Evolutionary conservation across 1,140 invertebrate species (phyloP).

Genomic region (Leptinotarsa texana): DNA sequence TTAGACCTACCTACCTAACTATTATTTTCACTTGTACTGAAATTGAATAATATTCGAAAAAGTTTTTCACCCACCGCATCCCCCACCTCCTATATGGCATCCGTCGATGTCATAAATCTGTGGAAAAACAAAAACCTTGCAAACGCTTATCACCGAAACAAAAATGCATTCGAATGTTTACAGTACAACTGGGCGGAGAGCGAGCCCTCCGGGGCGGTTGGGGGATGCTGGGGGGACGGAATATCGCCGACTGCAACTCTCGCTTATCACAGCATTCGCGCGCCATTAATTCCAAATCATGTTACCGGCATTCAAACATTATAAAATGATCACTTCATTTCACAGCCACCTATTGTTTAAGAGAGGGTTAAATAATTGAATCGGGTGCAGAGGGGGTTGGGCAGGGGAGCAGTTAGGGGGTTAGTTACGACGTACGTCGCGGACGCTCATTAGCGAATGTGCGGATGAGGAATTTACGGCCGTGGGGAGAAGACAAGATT

Average conservation of each 20-base stretch:
- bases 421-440: constrained; percentile 3
- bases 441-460: constrained; percentile 3
- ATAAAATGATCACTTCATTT: constrained; percentile 57
- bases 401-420: neutral
- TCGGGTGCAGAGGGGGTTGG: constrained; percentile 29
- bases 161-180: constrained; percentile 53
- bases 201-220: constrained; percentile 1
- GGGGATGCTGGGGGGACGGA: constrained; percentile 22
- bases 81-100: neutral
- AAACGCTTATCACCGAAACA: constrained; percentile 43
- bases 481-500: neutral
- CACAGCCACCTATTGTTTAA: constrained; percentile 57
- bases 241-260: constrained; percentile 48
- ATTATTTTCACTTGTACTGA: too few species aligned
- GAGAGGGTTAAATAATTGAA: constrained; percentile 59
- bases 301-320: constrained; percentile 57
- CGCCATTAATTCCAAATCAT: constrained; percentile 57
- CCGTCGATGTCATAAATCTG: neutral
- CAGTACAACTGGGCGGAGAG: constrained; percentile 27
- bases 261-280: constrained; percentile 56
- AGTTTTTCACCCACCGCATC: too few species aligned
- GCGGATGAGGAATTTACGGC: neutral
- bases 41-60: too few species aligned
- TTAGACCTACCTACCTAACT: too few species aligned
- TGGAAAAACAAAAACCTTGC: constrained; percentile 11